These are phyloP conservation scores for Rhynchophorus ferrugineus DNA, from an alignment of 1,140 invertebrate species.

Conservation along the genomic window DNA sequence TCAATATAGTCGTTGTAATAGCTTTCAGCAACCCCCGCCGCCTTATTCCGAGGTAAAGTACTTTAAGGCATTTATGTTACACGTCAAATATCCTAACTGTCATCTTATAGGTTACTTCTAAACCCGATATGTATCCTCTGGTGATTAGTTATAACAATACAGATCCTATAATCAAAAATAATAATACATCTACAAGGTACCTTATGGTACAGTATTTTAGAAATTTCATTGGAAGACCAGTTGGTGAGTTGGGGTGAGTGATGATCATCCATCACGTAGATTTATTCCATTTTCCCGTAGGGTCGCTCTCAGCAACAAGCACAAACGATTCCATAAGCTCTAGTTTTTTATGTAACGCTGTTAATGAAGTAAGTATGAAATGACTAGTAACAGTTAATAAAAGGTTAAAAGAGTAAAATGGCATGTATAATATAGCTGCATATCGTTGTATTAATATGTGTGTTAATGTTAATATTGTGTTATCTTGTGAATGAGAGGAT, in stretches of 20 bases:
- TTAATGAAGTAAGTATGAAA: constrained; percentile 54
- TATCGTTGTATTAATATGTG: too few species aligned
- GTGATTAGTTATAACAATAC: constrained; percentile 72
- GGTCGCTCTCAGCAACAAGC: constrained; percentile 70
- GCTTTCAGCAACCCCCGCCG: constrained; percentile 65
- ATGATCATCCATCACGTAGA: too few species aligned
- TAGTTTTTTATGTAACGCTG: constrained; percentile 71
- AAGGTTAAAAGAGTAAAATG: too few species aligned
- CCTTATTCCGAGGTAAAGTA: constrained; percentile 71
- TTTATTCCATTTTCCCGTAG: constrained; percentile 35
- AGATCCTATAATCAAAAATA: constrained; percentile 46
- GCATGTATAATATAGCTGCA: too few species aligned
- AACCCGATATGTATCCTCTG: constrained; percentile 74
- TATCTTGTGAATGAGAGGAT: too few species aligned
- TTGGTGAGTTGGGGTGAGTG: too few species aligned
- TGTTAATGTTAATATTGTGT: too few species aligned
- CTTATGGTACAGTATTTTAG: constrained; percentile 76
- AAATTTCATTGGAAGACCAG: constrained; percentile 61
- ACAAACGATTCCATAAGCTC: constrained; percentile 75
- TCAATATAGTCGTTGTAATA: constrained; percentile 68
- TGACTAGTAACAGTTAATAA: neutral
- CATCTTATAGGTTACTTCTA: constrained; percentile 63
- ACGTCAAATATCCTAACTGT: neutral
- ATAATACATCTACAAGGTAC: constrained; percentile 62
- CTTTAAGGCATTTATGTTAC: neutral